Conservation (phyloP, 2,113 vertebrate species). For the Oreochromis aureus region DNA sequence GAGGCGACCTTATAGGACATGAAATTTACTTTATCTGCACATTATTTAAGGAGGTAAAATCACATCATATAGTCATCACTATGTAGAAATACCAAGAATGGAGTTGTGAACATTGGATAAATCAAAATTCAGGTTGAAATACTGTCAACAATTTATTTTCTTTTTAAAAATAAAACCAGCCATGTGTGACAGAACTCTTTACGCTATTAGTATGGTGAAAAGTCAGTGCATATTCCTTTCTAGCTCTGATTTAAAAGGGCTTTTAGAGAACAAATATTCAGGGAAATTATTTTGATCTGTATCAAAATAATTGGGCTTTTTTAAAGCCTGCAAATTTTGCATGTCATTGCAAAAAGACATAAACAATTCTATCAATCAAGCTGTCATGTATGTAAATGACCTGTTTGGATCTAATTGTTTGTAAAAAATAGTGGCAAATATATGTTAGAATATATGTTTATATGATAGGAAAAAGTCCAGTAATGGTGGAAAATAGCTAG, state of each 20-base stretch:
- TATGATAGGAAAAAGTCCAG: not conserved
- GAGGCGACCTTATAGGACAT: not conserved
- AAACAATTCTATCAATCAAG: not conserved
- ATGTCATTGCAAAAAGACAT: not conserved
- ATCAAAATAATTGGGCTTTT: not conserved
- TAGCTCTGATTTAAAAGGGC: not conserved
- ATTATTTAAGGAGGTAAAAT: not conserved
- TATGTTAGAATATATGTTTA: not conserved
- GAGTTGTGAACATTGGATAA: not conserved
- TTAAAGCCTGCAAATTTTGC: accelerated
- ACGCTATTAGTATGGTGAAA: not conserved
- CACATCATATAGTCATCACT: not conserved
- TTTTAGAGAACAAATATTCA: not conserved
- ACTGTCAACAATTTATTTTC: not conserved
- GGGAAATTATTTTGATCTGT: not conserved
- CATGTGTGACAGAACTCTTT: not conserved
- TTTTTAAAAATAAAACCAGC: not conserved
- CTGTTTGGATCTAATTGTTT: not conserved
- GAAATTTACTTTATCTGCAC: not conserved
- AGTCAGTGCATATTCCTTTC: not conserved
- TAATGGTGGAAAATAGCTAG: not conserved
- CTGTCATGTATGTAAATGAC: not conserved
- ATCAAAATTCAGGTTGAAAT: not conserved
- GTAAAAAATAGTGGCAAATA: not conserved
- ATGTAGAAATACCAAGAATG: not conserved